These are phyloP conservation scores for Scaptodrosophila latifasciaeformis DNA, from an alignment of 2,888 invertebrate genomes.

Conservation along the genomic window DNA sequence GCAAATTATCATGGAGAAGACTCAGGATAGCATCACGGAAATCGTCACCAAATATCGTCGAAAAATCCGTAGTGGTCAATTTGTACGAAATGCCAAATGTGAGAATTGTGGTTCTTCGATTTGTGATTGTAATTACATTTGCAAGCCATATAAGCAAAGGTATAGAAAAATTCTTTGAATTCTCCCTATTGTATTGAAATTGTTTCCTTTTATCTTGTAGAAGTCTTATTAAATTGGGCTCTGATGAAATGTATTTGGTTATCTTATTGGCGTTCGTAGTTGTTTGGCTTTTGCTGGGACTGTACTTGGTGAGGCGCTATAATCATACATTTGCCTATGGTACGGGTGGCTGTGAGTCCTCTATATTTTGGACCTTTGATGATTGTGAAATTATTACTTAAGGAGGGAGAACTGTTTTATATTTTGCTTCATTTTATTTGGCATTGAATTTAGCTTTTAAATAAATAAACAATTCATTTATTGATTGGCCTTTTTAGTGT, in stretches of 20 bases:
- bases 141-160: no score
- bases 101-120: conserved; percentile 24
- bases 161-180: no score
- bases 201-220: no score
- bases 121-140: conserved; percentile 13
- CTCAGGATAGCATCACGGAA: conserved; percentile 11
- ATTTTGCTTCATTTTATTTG: no score
- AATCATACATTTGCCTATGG: conserved; percentile 34
- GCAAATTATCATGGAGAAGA: not conserved
- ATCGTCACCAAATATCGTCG: conserved; percentile 16
- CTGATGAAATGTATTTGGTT: conserved; percentile 1
- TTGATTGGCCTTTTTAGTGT: no score
- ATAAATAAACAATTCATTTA: no score
- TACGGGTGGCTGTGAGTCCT: conserved; percentile 31
- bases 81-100: conserved; percentile 11
- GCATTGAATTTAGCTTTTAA: no score
- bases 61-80: not conserved
- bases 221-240: no score
- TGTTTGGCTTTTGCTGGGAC: not conserved
- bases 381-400: conserved; percentile 28
- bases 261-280: not conserved
- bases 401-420: no score
- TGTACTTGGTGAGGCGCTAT: conserved; percentile 31
- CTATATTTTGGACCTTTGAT: conserved; percentile 20
- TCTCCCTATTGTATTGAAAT: no score